Evolutionary conservation across 2,113 vertebrate species (phyloP).

Genomic region (Mirza zaza): DNA sequence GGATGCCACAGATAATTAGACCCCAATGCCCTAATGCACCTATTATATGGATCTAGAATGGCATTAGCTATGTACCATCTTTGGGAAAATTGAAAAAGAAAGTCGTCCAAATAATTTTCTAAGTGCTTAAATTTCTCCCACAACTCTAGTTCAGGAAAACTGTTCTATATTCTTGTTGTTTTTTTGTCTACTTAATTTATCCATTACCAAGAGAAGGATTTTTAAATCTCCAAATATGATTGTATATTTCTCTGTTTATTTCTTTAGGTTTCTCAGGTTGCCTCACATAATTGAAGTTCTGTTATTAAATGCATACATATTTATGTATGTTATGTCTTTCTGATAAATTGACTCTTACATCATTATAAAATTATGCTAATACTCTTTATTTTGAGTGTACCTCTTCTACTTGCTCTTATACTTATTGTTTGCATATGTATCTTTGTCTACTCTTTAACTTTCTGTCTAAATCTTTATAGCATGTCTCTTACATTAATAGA

Average conservation of each 20-base stretch:
- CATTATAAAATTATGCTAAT: not conserved
- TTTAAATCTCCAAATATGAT: not conserved
- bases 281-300: not conserved
- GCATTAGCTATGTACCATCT: not conserved
- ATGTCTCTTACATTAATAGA: not conserved
- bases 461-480: not conserved
- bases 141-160: not conserved
- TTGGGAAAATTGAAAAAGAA: slow-evolving; percentile 6
- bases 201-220: not conserved
- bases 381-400: not conserved
- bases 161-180: not conserved
- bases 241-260: not conserved
- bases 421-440: not conserved
- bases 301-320: not conserved
- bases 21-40: not conserved
- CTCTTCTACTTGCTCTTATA: not conserved
- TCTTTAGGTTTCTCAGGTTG: not conserved
- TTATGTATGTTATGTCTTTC: not conserved
- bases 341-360: not conserved
- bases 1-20: not conserved
- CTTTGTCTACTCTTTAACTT: not conserved
- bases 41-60: not conserved
- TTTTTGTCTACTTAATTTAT: not conserved
- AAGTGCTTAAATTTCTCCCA: not conserved
- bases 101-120: not conserved